These are phyloP conservation scores for Parthenolecanium corni DNA, from an alignment of 2,888 invertebrate genomes.

Conservation along the genomic window DNA sequence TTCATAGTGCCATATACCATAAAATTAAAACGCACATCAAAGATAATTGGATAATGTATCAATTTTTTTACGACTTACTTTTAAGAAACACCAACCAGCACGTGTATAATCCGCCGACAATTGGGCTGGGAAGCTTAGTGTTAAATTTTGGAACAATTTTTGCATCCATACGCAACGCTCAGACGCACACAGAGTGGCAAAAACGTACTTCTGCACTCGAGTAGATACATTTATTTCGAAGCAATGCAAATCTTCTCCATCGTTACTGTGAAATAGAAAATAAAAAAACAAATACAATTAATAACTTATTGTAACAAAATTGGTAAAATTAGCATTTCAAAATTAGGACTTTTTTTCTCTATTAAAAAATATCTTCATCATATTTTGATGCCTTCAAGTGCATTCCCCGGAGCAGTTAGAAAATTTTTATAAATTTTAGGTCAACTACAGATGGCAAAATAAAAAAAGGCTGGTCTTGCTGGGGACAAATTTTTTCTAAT, in stretches of 20 bases:
- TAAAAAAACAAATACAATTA: too few relatives aligned
- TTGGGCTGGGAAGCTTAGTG: slow-evolving; percentile 53
- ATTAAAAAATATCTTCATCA: too few relatives aligned
- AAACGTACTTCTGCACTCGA: slow-evolving; percentile 32
- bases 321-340: too few relatives aligned
- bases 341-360: too few relatives aligned
- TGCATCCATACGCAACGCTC: slow-evolving; percentile 60
- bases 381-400: too few relatives aligned
- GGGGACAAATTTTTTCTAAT: too few relatives aligned
- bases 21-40: not conserved
- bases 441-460: too few relatives aligned
- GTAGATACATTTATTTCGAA: slow-evolving; percentile 44
- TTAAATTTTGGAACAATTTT: slow-evolving; percentile 61
- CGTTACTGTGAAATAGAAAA: slow-evolving; percentile 37
- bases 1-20: too few relatives aligned
- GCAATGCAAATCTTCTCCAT: slow-evolving; percentile 50
- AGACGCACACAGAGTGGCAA: slow-evolving; percentile 35
- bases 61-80: slow-evolving; percentile 45
- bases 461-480: too few relatives aligned
- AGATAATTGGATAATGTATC: not conserved
- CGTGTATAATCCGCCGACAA: slow-evolving; percentile 59
- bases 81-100: slow-evolving; percentile 69
- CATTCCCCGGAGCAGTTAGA: too few relatives aligned
- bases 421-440: too few relatives aligned
- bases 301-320: too few relatives aligned